Percentiles rank a stretch among this genome's conserved stretches.
These are phyloP conservation scores for Felis chaus DNA, from an alignment of 2,113 vertebrate species.

Conservation along the genomic window DNA sequence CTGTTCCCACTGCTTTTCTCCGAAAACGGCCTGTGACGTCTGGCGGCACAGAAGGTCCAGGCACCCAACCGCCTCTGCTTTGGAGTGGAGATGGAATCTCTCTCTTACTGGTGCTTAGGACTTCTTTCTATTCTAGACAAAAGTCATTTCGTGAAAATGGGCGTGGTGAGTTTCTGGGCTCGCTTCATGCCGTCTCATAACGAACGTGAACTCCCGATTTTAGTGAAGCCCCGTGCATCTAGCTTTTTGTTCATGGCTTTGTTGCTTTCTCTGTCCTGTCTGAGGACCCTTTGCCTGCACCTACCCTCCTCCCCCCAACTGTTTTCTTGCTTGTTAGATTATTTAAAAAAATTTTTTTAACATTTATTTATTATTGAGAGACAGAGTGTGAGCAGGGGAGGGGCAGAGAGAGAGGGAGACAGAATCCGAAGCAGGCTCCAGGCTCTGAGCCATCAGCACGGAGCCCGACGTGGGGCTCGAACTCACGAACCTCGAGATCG, in stretches of 20 bases:
- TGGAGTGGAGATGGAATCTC: slow-evolving; percentile 27
- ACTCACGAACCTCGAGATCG: too few relatives aligned
- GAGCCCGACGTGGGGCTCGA: too few relatives aligned
- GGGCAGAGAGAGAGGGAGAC: too few relatives aligned
- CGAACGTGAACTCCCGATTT: neutral
- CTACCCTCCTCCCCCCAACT: neutral
- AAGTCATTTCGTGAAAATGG: neutral
- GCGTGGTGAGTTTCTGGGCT: neutral
- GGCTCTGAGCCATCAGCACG: too few relatives aligned
- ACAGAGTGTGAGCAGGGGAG: too few relatives aligned
- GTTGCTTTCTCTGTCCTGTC: neutral
- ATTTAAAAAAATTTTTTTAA: neutral
- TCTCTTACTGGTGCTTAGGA: neutral
- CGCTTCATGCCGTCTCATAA: neutral
- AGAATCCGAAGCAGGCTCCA: too few relatives aligned
- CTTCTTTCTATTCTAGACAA: neutral
- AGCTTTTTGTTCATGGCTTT: neutral
- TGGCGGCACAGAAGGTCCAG: slow-evolving; percentile 78
- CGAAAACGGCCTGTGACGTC: slow-evolving; percentile 77
- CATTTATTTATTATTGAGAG: too few relatives aligned
- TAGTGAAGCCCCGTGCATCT: neutral
- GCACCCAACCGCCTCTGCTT: slow-evolving; percentile 76
- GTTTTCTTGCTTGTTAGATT: neutral
- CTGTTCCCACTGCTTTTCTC: slow-evolving; percentile 83
- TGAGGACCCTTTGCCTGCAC: neutral